Evolutionary conservation across 2,888 invertebrate species (phyloP), one percentile per base, ranked within the genome.

Genomic region (Antitype chi): DNA sequence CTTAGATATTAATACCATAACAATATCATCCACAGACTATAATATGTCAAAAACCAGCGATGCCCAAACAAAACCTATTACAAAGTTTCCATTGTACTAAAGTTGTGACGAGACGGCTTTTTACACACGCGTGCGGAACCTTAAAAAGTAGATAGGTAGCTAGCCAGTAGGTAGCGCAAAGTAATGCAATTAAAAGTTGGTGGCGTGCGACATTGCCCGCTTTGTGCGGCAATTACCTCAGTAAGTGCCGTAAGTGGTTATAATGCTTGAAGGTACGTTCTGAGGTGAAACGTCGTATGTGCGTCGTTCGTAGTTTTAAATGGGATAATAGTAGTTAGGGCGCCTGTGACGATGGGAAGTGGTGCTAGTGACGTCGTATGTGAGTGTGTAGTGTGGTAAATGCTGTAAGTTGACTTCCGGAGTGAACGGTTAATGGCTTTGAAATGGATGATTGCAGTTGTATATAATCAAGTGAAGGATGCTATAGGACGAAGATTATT

Each of bases 141-240:
- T 72, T 78, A 68, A 81, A 85, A 82, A 78, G 75, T 72, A 76
- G 49, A 38, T 62, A 63, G 17, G 57, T 72, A 76, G 23, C 76
- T 74, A 76, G 63, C 70, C 49, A 52, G 73, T 81, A 78, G 79
- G 64, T 77, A 57, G 62, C 70, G 73, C 75, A 80, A 81, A 86
- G 87, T 89, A 88, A 89, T 89, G 87, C 87, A 89, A 89, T 89
- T 89, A 89, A 84, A 89, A 89, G 83, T 89, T 83, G 73, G 87
- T 82, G 25, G 89, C 89, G 85, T 86, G 88, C 84, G 82, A 88
- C 85, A 85, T 69, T 71, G 74, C 62, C 64, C 67, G 78, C 83
- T 84, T 87, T 84, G 85, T 87, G 72, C 76, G 76, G 49, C 83
- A 88, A 85, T 88, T 88, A 85, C 77, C 60, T 73, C 49, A 49